Conservation (phyloP, 1,140 invertebrate species). For the Euura lappo region DNA sequence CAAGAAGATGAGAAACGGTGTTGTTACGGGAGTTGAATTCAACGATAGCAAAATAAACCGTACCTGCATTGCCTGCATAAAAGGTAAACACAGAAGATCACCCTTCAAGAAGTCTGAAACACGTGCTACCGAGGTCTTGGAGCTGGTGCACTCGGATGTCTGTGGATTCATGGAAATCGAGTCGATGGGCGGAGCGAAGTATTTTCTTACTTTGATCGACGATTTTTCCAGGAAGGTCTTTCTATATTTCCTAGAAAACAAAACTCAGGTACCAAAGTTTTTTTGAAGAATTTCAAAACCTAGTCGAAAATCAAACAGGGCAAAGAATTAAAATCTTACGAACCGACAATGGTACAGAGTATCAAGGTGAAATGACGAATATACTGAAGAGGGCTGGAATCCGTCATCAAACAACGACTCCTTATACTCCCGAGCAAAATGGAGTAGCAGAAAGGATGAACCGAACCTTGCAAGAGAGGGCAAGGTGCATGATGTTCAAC, state of each 20-base stretch:
- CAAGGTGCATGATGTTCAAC: conserved; percentile 31
- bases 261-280: conserved; percentile 22
- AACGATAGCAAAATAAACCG: not conserved
- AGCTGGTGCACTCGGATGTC: conserved; percentile 36
- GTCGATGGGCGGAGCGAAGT: conserved; percentile 36
- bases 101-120: conserved; percentile 30
- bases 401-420: conserved; percentile 31
- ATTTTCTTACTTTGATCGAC: conserved; percentile 35
- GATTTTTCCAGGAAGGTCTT: conserved; percentile 26
- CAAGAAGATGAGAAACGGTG: conserved; percentile 33
- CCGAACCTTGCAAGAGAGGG: conserved; percentile 21
- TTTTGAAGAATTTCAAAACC: conserved; percentile 19
- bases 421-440: conserved; percentile 41
- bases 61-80: conserved; percentile 36
- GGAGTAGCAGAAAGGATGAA: conserved; percentile 28
- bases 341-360: conserved; percentile 47
- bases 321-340: conserved; percentile 12
- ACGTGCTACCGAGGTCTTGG: conserved; percentile 28
- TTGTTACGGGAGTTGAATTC: conserved; percentile 24
- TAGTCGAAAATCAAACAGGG: conserved; percentile 35
- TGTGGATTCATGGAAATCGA: conserved; percentile 33
- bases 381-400: conserved; percentile 28
- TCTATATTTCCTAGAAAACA: conserved; percentile 34
- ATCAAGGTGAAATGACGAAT: conserved; percentile 31
- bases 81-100: conserved; percentile 40